These are phyloP conservation scores for Noctua janthe DNA, from an alignment of 2,888 invertebrate genomes.

Conservation along the genomic window DNA sequence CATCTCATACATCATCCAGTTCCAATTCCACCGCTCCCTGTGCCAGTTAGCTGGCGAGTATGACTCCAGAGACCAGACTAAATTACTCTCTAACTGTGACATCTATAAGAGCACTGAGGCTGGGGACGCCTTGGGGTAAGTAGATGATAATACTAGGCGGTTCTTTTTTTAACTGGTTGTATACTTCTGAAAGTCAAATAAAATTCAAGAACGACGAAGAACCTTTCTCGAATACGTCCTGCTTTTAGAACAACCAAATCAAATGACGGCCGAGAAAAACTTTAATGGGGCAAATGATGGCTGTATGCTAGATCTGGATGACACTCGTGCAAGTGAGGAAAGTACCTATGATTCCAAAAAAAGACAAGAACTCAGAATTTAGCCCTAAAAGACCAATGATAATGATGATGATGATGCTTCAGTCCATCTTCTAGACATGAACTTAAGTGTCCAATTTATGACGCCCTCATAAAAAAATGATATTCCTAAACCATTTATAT, in stretches of 20 bases:
- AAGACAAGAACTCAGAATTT: too few species aligned
- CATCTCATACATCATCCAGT: conserved; percentile 95
- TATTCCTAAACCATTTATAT: too few species aligned
- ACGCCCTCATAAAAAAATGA: background rate
- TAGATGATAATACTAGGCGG: background rate
- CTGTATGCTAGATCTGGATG: too few species aligned
- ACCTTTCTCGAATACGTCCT: background rate
- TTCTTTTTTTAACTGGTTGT: background rate
- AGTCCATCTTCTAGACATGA: background rate
- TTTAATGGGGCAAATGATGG: too few species aligned
- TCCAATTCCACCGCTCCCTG: conserved; percentile 95
- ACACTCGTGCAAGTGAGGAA: too few species aligned
- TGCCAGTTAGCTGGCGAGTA: conserved; percentile 94
- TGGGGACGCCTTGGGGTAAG: conserved; percentile 91
- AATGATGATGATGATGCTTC: too few species aligned
- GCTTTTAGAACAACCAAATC: too few species aligned
- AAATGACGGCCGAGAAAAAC: too few species aligned
- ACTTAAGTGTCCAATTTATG: too few species aligned
- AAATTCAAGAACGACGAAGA: background rate
- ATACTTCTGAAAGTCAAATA: too few species aligned
- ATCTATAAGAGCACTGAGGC: conserved; percentile 93
- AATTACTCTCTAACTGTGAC: conserved; percentile 94
- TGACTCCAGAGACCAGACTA: conserved; percentile 90
- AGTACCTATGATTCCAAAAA: too few species aligned
- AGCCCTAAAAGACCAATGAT: too few species aligned